These are phyloP conservation scores for Galaxias olidus DNA, from an alignment of 2,797 vertebrate species.

Conservation along the genomic window DNA sequence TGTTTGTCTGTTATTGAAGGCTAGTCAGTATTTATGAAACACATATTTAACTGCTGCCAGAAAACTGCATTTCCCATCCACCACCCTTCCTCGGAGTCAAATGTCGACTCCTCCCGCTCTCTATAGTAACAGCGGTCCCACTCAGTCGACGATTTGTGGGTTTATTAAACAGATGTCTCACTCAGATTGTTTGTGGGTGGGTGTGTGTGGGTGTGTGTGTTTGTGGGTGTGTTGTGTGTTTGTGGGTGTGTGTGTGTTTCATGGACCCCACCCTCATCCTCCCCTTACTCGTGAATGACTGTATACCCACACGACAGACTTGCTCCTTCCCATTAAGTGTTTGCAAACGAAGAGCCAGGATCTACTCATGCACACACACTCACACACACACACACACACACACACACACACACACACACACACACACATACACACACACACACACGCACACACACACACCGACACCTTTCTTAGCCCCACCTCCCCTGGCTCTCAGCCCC, in stretches of 20 bases:
- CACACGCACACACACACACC: slow-evolving; percentile 12
- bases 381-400: background rate
- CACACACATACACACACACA: background rate
- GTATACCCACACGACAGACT: background rate
- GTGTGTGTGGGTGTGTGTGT: slow-evolving; percentile 5
- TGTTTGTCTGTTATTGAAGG: background rate
- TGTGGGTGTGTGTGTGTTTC: slow-evolving; percentile 11
- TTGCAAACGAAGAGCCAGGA: slow-evolving; percentile 9
- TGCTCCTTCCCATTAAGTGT: background rate
- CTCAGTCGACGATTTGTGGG: slow-evolving; percentile 42
- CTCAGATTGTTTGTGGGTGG: slow-evolving; percentile 22
- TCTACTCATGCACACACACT: slow-evolving; percentile 7
- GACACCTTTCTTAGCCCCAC: slow-evolving; percentile 63
- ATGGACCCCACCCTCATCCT: slow-evolving; percentile 1
- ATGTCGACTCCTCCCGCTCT: slow-evolving; percentile 9
- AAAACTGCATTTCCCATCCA: slow-evolving; percentile 54
- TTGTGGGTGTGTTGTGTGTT: slow-evolving; percentile 9
- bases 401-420: background rate
- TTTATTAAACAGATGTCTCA: slow-evolving; percentile 45
- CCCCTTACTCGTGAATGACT: background rate
- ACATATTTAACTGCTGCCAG: too few relatives aligned
- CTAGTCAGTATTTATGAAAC: background rate
- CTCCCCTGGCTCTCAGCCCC: slow-evolving; percentile 41
- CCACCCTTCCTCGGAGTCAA: slow-evolving; percentile 16
- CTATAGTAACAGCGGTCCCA: slow-evolving; percentile 38